Evolutionary conservation across 1,140 invertebrate species (phyloP).

Genomic region (Dendrolimus punctatus): DNA sequence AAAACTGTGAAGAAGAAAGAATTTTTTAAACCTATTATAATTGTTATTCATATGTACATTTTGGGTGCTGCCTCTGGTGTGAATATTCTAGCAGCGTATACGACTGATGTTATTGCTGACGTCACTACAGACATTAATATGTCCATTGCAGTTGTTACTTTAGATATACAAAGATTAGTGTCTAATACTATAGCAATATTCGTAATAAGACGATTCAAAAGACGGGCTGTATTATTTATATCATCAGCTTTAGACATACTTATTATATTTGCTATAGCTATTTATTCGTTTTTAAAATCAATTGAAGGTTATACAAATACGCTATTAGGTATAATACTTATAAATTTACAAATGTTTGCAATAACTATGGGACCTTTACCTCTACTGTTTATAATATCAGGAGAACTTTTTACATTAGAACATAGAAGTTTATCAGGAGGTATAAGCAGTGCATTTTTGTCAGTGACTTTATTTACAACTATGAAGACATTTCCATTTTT

Average conservation of each 20-base stretch:
- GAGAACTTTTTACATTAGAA: conserved; percentile 33
- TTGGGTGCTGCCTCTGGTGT: conserved; percentile 41
- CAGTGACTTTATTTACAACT: conserved; percentile 9
- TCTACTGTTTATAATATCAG: conserved; percentile 26
- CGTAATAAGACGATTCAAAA: conserved; percentile 39
- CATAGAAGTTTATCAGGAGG: conserved; percentile 30
- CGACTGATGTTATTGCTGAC: conserved; percentile 72
- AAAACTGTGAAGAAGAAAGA: conserved; percentile 32
- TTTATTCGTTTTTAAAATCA: conserved; percentile 21
- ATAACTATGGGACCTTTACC: conserved; percentile 26
- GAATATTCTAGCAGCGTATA: conserved; percentile 76
- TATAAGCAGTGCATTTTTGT: conserved; percentile 15
- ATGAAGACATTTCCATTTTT: conserved; percentile 15
- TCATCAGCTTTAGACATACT: conserved; percentile 25
- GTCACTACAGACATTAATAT: conserved; percentile 74
- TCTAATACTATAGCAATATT: conserved; percentile 48
- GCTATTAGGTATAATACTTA: conserved; percentile 21
- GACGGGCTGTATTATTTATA: conserved; percentile 38
- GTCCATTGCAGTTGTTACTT: conserved; percentile 58
- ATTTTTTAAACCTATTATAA: conserved; percentile 47
- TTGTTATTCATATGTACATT: conserved; percentile 40
- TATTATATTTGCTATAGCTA: conserved; percentile 31
- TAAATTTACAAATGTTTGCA: conserved; percentile 23
- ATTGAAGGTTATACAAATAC: conserved; percentile 3
- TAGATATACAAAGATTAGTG: conserved; percentile 70